Percentiles rank a stretch among this genome's conserved stretches.
These are phyloP conservation scores for Sarcophaga bullata DNA, from an alignment of 1,140 invertebrate species.

Conservation along the genomic window DNA sequence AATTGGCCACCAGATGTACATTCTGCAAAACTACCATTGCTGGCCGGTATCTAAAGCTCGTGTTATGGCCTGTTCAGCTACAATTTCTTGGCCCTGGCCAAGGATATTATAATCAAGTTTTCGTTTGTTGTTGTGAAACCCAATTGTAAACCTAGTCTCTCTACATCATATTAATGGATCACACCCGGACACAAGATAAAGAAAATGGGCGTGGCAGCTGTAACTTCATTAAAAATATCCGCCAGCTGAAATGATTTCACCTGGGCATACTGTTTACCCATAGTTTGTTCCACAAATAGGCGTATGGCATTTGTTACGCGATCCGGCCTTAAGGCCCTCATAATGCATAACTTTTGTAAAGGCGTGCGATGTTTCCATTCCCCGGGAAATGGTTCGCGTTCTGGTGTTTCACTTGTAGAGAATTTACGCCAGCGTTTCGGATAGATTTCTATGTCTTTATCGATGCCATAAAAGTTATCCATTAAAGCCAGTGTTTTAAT, in stretches of 20 bases:
- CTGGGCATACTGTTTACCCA: slow-evolving; percentile 85
- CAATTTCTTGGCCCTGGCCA: slow-evolving; percentile 93
- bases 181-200: slow-evolving; percentile 96
- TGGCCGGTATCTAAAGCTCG: slow-evolving; percentile 80
- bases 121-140: slow-evolving; percentile 82
- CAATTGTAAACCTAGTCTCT: slow-evolving; percentile 78
- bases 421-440: slow-evolving; percentile 93
- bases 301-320: slow-evolving; percentile 65
- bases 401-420: slow-evolving; percentile 89
- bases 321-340: slow-evolving; percentile 89
- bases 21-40: slow-evolving; percentile 94
- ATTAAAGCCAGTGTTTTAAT: slow-evolving; percentile 82
- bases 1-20: slow-evolving; percentile 91
- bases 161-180: slow-evolving; percentile 91
- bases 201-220: slow-evolving; percentile 86
- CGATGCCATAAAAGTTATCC: slow-evolving; percentile 88
- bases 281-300: slow-evolving; percentile 85
- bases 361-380: slow-evolving; percentile 96
- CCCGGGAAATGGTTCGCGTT: slow-evolving; percentile 93
- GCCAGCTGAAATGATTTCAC: slow-evolving; percentile 81
- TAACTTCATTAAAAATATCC: slow-evolving; percentile 89
- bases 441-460: slow-evolving; percentile 93
- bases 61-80: slow-evolving; percentile 88
- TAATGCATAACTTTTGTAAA: slow-evolving; percentile 90
- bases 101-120: slow-evolving; percentile 92